These are phyloP conservation scores for Homalodisca vitripennis DNA, from an alignment of 1,140 invertebrate species.

Conservation along the genomic window DNA sequence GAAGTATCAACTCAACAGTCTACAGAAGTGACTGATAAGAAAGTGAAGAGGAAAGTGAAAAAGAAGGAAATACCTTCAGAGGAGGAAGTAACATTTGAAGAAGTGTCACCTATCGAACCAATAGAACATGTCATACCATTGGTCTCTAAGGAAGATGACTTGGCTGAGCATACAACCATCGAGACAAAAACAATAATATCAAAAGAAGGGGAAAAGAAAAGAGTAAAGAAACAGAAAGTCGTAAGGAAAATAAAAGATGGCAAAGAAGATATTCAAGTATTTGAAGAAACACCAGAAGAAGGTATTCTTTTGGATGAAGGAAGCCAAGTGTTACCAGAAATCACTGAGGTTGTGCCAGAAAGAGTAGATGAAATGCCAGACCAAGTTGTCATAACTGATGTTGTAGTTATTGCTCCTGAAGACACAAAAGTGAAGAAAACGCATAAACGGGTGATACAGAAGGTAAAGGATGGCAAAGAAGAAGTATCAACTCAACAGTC, in stretches of 20 bases:
- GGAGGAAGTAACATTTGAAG: slow-evolving; percentile 16
- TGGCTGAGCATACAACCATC: slow-evolving; percentile 31
- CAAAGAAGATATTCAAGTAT: slow-evolving; percentile 42
- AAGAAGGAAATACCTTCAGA: not conserved
- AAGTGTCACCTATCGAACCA: not conserved
- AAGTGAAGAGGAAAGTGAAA: not conserved
- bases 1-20: slow-evolving; percentile 40
- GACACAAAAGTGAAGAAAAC: slow-evolving; percentile 30
- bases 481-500: slow-evolving; percentile 6
- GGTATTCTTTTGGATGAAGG: slow-evolving; percentile 41
- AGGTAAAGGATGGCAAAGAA: slow-evolving; percentile 28
- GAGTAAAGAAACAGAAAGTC: slow-evolving; percentile 43
- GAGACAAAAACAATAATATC: slow-evolving; percentile 36
- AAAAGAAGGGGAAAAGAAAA: slow-evolving; percentile 34
- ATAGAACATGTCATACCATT: slow-evolving; percentile 32
- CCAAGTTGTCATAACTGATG: slow-evolving; percentile 49
- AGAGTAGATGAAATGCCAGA: slow-evolving; percentile 37
- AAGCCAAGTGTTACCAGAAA: slow-evolving; percentile 39
- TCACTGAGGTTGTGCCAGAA: slow-evolving; percentile 39
- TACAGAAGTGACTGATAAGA: slow-evolving; percentile 31
- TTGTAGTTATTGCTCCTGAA: slow-evolving; percentile 40
- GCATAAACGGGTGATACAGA: slow-evolving; percentile 29
- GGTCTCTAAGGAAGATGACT: not conserved
- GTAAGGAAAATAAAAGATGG: slow-evolving; percentile 37
- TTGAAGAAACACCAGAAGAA: slow-evolving; percentile 32